Evolutionary conservation across 2,888 invertebrate species (phyloP).

Genomic region (Eubasilissa splendida): DNA sequence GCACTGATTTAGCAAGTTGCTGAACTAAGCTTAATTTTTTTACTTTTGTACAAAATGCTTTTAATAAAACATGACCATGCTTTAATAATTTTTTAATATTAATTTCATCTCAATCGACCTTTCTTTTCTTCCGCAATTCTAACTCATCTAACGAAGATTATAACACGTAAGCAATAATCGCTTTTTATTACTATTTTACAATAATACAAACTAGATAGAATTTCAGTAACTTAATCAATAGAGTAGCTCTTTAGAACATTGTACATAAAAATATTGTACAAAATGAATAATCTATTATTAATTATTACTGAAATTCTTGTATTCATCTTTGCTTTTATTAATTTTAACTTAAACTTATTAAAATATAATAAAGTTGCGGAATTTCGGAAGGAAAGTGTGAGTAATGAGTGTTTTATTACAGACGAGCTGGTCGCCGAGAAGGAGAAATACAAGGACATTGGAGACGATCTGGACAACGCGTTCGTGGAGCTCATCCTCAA

Average conservation of each 20-base stretch:
- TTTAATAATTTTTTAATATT: constrained; percentile 33
- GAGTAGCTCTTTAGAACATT: too few relatives aligned
- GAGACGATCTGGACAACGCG: constrained; percentile 99
- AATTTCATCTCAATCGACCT: constrained; percentile 5
- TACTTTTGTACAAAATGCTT: constrained; percentile 54
- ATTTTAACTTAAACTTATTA: constrained; percentile 8
- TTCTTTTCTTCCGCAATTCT: constrained; percentile 36
- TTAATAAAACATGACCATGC: constrained; percentile 48
- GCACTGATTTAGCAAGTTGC: constrained; percentile 10
- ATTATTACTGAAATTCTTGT: not conserved
- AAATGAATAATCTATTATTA: too few relatives aligned
- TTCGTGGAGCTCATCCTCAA: constrained; percentile 94
- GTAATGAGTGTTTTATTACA: constrained; percentile 68
- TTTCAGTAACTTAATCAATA: too few relatives aligned
- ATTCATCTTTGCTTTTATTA: not conserved
- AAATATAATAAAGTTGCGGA: not conserved
- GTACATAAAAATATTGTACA: not conserved
- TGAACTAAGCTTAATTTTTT: constrained; percentile 42
- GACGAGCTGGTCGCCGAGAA: constrained; percentile 97
- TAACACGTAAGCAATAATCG: constrained; percentile 55
- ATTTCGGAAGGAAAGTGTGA: not conserved
- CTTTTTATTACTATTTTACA: constrained; percentile 43
- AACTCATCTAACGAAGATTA: constrained; percentile 50
- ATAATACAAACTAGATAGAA: too few relatives aligned
- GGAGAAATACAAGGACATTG: constrained; percentile 99